Conservation (phyloP, 2,888 invertebrate species). For the Chaetogeoica ovagalla region DNA sequence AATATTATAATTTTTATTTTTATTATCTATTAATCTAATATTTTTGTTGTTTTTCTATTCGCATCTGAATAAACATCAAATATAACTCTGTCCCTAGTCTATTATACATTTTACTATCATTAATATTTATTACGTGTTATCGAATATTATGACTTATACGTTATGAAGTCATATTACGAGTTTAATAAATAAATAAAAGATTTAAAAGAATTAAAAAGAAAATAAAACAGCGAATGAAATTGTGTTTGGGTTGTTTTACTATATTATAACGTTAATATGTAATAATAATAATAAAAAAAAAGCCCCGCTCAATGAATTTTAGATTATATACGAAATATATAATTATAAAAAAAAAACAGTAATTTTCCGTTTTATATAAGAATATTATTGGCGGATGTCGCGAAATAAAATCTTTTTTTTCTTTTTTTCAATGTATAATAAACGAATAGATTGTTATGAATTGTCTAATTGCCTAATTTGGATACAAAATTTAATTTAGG, state of each 20-base stretch:
- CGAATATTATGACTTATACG: too few relatives aligned
- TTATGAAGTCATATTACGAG: neutral
- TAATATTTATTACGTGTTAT: too few relatives aligned
- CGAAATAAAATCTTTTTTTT: constrained; percentile 10
- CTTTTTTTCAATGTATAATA: constrained; percentile 3
- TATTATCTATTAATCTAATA: too few relatives aligned
- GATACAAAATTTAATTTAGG: constrained; percentile 18
- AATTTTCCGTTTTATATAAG: constrained; percentile 12
- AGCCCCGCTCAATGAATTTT: constrained; percentile 39
- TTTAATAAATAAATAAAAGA: neutral
- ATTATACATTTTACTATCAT: too few relatives aligned
- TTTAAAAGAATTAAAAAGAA: neutral
- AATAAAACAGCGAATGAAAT: neutral
- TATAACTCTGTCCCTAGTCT: too few relatives aligned
- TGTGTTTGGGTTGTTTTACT: constrained; percentile 24
- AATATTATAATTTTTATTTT: too few relatives aligned
- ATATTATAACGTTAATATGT: constrained; percentile 17
- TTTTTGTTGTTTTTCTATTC: too few relatives aligned
- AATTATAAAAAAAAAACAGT: constrained; percentile 15
- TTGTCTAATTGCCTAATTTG: constrained; percentile 9
- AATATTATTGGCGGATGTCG: neutral
- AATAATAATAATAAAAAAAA: too few relatives aligned
- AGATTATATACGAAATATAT: constrained; percentile 5
- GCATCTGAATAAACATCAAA: too few relatives aligned
- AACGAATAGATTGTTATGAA: constrained; percentile 32